Evolutionary conservation across 2,888 invertebrate genomes (phyloP), one percentile per base, ranked within the genome.

Genomic region (Hoplodrina ambigua): DNA sequence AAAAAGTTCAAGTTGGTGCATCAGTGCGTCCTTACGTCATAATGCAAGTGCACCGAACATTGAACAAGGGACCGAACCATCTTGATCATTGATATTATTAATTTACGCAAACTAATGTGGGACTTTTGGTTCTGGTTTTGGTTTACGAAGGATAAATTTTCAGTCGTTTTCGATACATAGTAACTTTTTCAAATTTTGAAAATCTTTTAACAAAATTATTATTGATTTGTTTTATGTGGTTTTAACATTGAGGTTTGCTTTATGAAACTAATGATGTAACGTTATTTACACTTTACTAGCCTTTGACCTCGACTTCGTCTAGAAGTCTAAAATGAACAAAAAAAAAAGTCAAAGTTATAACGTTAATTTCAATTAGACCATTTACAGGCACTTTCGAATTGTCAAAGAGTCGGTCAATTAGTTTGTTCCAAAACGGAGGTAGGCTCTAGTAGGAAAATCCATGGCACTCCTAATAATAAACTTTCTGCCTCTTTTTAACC

Each of bases 1-100:
- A 94, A 94, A 93, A 93, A 93, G 90, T 90, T 88, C 89, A 89
- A 89, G 90, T 89, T 91, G 90, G 90, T 94, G 94, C 94, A 94
- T 94, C 92, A 89, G 90, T 94, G 93, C 94, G 91, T 92, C 93
- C 92, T 91, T 93, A 93, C 91, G 88, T 89, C 88, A 85, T 89
- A 89, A 89, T 90, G 93, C 92, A 94, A 94, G 94, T 94, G 92
- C 94, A 93, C 78, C 81, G 87, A 85, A 87, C 86, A 88, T 86
- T 89, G 82, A 82, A 83, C 64, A 75, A 82, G 54, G 13, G 72
- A 71, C 72, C 53, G 49, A 19, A 10, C 0, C 17, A 37, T 77
- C 65, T 88, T 88, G 88, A 86, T 86, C 67, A 37, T 83, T 71
- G 61, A 0, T 11, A 8, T 7, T 1, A 19, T 57, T 67, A 46